Conservation (phyloP, 2,888 invertebrate genomes). For the Luffia ferchaultella region DNA sequence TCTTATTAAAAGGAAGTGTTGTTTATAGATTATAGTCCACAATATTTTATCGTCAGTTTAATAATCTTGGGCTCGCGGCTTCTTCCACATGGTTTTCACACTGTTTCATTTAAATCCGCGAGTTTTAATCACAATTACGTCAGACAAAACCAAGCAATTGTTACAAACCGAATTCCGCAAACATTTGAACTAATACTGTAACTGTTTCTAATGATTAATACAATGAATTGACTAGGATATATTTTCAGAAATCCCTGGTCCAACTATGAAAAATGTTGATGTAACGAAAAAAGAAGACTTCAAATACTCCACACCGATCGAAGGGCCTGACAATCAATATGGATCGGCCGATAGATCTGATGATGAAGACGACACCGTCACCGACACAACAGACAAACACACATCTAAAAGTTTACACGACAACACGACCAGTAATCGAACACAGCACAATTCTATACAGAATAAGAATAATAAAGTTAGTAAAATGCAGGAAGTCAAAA, state of each 20-base stretch:
- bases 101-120: too few relatives aligned
- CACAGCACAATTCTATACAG: constrained; percentile 20
- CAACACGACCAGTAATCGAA: constrained; percentile 33
- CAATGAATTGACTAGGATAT: too few relatives aligned
- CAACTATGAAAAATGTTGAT: constrained; percentile 65
- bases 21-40: too few relatives aligned
- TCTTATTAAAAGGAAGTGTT: too few relatives aligned
- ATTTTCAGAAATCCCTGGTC: constrained; percentile 80
- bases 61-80: too few relatives aligned
- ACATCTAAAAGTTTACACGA: constrained; percentile 20
- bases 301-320: constrained; percentile 46
- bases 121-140: too few relatives aligned
- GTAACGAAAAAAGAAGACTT: constrained; percentile 65
- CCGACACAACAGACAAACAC: constrained; percentile 24
- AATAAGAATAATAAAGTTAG: constrained; percentile 50
- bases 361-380: constrained; percentile 64
- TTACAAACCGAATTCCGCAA: too few relatives aligned
- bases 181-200: too few relatives aligned
- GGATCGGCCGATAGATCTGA: constrained; percentile 77
- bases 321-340: constrained; percentile 71
- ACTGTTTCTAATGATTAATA: too few relatives aligned
- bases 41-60: too few relatives aligned
- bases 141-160: too few relatives aligned
- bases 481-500: constrained; percentile 27
- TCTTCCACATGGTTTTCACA: too few relatives aligned